Base-by-base conservation (phyloP, 1,140 invertebrate genomes). In the Drosophila seguyi region DNA sequence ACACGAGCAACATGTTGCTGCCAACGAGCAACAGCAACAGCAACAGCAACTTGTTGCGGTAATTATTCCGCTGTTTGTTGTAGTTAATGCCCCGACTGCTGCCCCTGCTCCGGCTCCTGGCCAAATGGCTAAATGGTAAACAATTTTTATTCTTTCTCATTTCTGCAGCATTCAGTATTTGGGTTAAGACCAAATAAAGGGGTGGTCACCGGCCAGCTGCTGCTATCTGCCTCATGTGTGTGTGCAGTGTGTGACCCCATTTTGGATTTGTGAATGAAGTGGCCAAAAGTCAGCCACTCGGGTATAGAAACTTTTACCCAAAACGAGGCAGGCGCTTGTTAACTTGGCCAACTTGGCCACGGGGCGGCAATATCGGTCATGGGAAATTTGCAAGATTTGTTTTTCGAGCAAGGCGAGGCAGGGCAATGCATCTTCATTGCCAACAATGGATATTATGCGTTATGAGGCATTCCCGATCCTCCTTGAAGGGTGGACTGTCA, bases 131-230 rank as follows among this genome's bases (percentile, higher is more conserved):
- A 81, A 84, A 88, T 88, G 80, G 84, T 88, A 80, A 84, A 84
- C 84, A 84, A 88, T 90, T 90, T 78, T 73, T 79, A 71, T 73
- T 79, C 68, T 73, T 73, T 55, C 59, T 58, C 38, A 60, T 71
- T 75, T 65, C 52, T 58, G 53, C 73, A 59, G 82, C 73, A 67
- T 61, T 61, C 59, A 88, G 85, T 88, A 88, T 88, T 90, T 90
- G 81, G 85, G 85, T 90, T 90, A 90, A 90, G 85, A 90, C 85
- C 85, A 90, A 90, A 90, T 90, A 90, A 90, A 90, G 85, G 85
- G 85, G 85, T 90, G 85, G 85, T 67, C 69, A 79, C 48, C 62
- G 48, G 29, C 69, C 73, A 77, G 47, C 63, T 31, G 50, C 72
- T 58, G 61, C 58, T 44, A 68, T 44, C 42, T 67, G 58, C 66